A percentile compares a stretch with the other conserved stretches of the same genome.
Evolutionary conservation across 1,140 invertebrate species (phyloP).

Genomic region (Cherax destructor): DNA sequence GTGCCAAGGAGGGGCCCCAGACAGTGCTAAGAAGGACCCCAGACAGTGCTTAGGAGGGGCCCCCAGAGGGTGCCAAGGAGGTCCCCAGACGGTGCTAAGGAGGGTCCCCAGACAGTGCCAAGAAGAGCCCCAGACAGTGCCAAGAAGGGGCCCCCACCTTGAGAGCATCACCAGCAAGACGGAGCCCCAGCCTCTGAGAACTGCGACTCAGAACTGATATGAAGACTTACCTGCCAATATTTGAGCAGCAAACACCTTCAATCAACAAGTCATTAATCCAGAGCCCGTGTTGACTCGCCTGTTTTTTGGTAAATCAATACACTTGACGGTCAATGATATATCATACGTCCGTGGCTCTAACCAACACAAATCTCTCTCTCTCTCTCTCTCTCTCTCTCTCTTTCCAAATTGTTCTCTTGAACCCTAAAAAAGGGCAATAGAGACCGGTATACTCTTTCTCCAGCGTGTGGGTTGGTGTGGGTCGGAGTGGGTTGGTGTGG

Average conservation of each 20-base stretch:
- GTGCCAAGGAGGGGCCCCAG: too few species aligned
- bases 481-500: too few species aligned
- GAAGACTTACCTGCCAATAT: constrained; percentile 18
- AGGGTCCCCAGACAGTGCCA: too few species aligned
- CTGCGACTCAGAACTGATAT: constrained; percentile 5
- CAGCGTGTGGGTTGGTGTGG: too few species aligned
- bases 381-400: too few species aligned
- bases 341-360: not conserved
- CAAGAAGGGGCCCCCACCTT: too few species aligned
- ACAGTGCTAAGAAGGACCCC: too few species aligned
- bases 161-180: not conserved
- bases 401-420: not conserved
- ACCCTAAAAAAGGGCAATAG: not conserved
- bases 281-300: not conserved
- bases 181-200: not conserved
- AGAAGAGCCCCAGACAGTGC: too few species aligned
- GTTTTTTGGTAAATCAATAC: constrained; percentile 27
- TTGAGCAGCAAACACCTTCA: constrained; percentile 22
- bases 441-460: not conserved
- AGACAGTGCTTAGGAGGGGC: too few species aligned
- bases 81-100: too few species aligned
- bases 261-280: constrained; percentile 36
- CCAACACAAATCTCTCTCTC: not conserved
- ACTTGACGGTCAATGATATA: not conserved
- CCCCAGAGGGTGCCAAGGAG: too few species aligned